A percentile compares a stretch with the other conserved stretches of the same genome.
These are phyloP conservation scores for Saccopteryx leptura DNA, from an alignment of 2,113 vertebrate genomes.

Conservation along the genomic window DNA sequence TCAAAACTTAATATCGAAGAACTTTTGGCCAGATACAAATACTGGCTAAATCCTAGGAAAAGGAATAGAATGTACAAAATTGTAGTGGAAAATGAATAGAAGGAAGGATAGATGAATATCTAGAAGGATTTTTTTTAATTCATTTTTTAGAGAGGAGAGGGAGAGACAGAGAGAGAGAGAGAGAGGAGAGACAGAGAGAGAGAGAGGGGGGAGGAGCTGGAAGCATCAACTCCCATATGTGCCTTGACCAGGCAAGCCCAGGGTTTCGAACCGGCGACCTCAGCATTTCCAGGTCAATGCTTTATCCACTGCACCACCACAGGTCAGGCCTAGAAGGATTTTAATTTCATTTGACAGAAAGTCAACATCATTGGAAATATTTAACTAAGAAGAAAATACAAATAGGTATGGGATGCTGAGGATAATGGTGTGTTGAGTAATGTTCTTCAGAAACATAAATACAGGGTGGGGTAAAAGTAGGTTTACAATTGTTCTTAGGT, in stretches of 20 bases:
- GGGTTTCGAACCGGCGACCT: too few species aligned
- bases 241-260: too few species aligned
- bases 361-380: background rate
- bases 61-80: background rate
- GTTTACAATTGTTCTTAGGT: too few species aligned
- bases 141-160: too few species aligned
- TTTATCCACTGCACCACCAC: too few species aligned
- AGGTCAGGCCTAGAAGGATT: background rate
- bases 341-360: conserved; percentile 2
- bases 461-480: background rate
- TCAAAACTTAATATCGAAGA: background rate
- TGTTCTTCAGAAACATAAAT: background rate
- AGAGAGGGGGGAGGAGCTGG: too few species aligned
- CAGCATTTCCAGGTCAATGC: too few species aligned
- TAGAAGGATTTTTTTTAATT: too few species aligned
- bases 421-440: background rate
- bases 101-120: background rate
- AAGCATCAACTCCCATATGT: too few species aligned
- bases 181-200: too few species aligned
- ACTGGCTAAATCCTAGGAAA: background rate
- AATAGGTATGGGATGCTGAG: background rate
- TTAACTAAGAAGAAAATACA: background rate
- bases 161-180: too few species aligned
- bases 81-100: background rate
- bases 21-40: background rate